Conservation (phyloP, 2,113 vertebrate species). For the Pleuronectes platessa region DNA sequence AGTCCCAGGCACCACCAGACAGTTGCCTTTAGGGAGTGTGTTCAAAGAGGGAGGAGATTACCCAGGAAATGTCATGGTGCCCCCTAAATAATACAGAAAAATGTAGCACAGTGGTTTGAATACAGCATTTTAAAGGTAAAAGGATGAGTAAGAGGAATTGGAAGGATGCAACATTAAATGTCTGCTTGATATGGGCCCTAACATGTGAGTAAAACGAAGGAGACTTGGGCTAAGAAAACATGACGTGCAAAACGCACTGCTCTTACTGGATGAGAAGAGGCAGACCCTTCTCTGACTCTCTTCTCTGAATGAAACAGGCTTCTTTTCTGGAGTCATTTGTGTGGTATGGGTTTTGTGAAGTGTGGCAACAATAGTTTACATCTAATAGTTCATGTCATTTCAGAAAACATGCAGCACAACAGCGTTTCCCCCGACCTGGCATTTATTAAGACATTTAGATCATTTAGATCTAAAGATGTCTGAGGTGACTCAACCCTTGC, state of each 20-base stretch:
- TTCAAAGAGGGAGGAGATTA: not conserved
- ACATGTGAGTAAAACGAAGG: not conserved
- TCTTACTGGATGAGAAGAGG: not conserved
- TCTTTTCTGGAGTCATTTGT: not conserved
- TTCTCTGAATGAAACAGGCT: conserved; percentile 42
- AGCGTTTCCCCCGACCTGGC: not conserved
- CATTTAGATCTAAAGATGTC: conserved; percentile 17
- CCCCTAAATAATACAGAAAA: not conserved
- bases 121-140: not conserved
- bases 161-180: no score
- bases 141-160: no score
- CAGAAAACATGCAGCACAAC: not conserved
- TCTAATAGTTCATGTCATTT: not conserved
- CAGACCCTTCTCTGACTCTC: not conserved
- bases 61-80: not conserved
- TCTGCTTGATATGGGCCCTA: no score
- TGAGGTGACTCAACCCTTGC: conserved; percentile 32
- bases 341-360: conserved; percentile 1
- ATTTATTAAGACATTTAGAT: conserved; percentile 27
- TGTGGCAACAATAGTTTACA: not conserved
- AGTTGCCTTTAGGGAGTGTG: not conserved
- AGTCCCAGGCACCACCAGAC: not conserved
- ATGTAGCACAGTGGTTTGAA: not conserved
- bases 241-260: not conserved
- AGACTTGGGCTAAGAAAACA: no score